These are phyloP conservation scores for Erebia aethiops DNA, from an alignment of 2,888 invertebrate genomes.

Conservation along the genomic window DNA sequence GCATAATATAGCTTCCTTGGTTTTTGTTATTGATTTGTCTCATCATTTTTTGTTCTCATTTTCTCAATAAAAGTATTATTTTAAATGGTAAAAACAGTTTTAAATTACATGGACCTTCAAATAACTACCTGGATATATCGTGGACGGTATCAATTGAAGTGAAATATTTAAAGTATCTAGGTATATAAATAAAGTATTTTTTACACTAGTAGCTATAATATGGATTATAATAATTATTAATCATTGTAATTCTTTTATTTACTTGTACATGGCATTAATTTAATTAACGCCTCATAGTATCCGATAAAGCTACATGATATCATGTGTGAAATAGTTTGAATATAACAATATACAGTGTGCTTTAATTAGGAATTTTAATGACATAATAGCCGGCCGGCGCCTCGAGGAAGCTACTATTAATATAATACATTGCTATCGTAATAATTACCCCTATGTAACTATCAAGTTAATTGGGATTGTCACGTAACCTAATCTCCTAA, in stretches of 20 bases:
- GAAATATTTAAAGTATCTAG: no score
- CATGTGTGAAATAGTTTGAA: slow-evolving; percentile 12
- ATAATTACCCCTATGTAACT: slow-evolving; percentile 29
- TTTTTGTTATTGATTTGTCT: no score
- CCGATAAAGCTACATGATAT: slow-evolving; percentile 7
- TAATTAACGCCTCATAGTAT: slow-evolving; percentile 3
- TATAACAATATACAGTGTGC: slow-evolving; percentile 6
- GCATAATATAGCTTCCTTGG: no score
- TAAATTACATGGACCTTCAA: no score
- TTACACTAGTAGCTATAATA: no score
- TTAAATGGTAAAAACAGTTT: no score
- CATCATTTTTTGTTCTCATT: no score
- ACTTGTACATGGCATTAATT: slow-evolving; percentile 7
- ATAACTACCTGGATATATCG: no score
- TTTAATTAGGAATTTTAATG: slow-evolving; percentile 34
- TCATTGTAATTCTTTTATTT: neutral
- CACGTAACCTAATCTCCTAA: slow-evolving; percentile 23
- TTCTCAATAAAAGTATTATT: no score
- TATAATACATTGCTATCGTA: slow-evolving; percentile 27
- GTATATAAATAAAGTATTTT: no score
- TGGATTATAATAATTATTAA: neutral
- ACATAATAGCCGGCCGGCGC: slow-evolving; percentile 31
- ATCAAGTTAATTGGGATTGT: slow-evolving; percentile 31
- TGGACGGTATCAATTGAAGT: no score
- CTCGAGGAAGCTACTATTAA: slow-evolving; percentile 28